Conservation (phyloP, 2,888 invertebrate species). For the Siphonodentalium dalli region DNA sequence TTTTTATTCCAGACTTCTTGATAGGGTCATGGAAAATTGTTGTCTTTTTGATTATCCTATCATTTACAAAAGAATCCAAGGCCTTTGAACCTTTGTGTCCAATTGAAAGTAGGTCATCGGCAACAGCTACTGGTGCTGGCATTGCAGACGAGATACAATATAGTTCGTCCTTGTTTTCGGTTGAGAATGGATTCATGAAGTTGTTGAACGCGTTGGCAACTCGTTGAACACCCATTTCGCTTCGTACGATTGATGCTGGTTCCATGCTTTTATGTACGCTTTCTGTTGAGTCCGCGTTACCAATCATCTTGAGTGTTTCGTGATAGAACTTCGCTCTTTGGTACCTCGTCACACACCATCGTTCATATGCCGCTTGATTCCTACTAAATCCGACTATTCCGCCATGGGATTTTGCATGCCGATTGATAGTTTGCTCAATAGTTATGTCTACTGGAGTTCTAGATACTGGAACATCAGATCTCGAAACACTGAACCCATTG, state of each 20-base stretch:
- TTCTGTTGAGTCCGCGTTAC: constrained; percentile 3
- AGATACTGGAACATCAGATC: constrained; percentile 20
- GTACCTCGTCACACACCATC: constrained; percentile 17
- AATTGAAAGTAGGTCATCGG: constrained; percentile 13
- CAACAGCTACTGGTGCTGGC: constrained; percentile 12
- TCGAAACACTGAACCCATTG: constrained; percentile 25
- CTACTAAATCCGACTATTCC: constrained; percentile 18
- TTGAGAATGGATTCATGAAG: constrained; percentile 17
- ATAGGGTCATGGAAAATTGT: constrained; percentile 19
- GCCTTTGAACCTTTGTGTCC: constrained; percentile 1
- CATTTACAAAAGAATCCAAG: constrained; percentile 13
- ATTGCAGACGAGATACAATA: constrained; percentile 27
- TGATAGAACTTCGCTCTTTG: constrained; percentile 7
- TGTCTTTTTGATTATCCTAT: constrained; percentile 15
- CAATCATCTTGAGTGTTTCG: constrained; percentile 8
- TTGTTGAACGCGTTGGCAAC: constrained; percentile 3
- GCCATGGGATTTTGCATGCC: constrained; percentile 16
- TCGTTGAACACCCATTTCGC: constrained; percentile 5
- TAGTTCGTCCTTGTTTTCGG: constrained; percentile 10
- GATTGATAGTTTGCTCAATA: constrained; percentile 21
- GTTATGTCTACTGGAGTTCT: constrained; percentile 24
- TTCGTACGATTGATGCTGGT: constrained; percentile 1
- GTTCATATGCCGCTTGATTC: constrained; percentile 18
- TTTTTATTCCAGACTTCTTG: constrained; percentile 21
- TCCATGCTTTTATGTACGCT: constrained; percentile 7